Evolutionary conservation across 2,888 invertebrate species (phyloP).

Genomic region (Rhingia campestris): DNA sequence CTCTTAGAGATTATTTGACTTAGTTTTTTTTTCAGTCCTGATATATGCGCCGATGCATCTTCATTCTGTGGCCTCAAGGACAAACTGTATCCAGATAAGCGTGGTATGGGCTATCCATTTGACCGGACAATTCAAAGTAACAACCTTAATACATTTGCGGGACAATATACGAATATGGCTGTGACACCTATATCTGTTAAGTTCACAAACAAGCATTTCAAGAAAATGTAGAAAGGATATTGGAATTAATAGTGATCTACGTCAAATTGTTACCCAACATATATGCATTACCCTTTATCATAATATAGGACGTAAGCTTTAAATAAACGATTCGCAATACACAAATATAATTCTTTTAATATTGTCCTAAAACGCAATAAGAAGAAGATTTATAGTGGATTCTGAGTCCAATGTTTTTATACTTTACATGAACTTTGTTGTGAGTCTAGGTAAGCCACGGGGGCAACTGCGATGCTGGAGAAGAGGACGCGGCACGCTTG

Average conservation of each 20-base stretch:
- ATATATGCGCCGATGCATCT: constrained; percentile 85
- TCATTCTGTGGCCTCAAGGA: constrained; percentile 89
- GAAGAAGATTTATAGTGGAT: no score
- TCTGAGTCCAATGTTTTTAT: no score
- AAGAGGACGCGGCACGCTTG: no score
- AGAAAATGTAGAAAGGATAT: not conserved
- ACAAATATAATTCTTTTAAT: not conserved
- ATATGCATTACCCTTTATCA: not conserved
- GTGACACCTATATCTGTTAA: constrained; percentile 86
- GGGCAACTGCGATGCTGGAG: no score
- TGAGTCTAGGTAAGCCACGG: no score
- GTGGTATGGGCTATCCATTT: constrained; percentile 87
- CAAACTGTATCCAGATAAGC: constrained; percentile 87
- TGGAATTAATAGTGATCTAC: no score
- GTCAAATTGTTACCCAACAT: no score
- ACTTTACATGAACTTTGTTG: no score
- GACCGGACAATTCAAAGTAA: constrained; percentile 81
- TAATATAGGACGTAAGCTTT: not conserved
- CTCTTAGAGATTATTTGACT: not conserved
- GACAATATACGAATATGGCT: constrained; percentile 87
- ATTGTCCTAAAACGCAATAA: no score
- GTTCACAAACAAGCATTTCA: constrained; percentile 80
- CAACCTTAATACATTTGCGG: constrained; percentile 87
- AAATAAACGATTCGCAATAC: constrained; percentile 17
- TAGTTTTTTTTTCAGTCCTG: constrained; percentile 70